Evolutionary conservation across 2,113 vertebrate species (phyloP).

Genomic region (Toxostoma redivivum): DNA sequence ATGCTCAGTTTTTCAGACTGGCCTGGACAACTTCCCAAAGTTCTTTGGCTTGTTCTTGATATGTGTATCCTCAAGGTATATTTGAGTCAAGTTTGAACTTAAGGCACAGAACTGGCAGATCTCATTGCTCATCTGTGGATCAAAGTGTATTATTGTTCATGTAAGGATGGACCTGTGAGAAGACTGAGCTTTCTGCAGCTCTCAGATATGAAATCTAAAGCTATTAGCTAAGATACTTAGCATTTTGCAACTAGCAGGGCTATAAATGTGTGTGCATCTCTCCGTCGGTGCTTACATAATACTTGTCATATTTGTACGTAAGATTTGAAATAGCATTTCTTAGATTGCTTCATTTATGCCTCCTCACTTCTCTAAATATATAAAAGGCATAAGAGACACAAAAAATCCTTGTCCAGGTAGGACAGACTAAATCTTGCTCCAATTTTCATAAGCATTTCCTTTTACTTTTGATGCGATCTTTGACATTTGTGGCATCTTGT

Average conservation of each 20-base stretch:
- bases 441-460: background rate
- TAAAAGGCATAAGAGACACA: background rate
- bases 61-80: background rate
- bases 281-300: rapidly evolving
- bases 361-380: background rate
- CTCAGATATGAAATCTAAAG: background rate
- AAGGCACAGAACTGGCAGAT: background rate
- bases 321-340: background rate
- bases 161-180: background rate
- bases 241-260: background rate
- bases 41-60: background rate
- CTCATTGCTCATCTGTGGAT: background rate
- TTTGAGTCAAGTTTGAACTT: background rate
- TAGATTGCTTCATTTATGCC: background rate
- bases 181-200: background rate
- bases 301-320: rapidly evolving
- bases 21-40: background rate
- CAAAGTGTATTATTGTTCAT: background rate
- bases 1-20: background rate
- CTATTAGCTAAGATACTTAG: background rate
- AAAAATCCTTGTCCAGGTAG: background rate
- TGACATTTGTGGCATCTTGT: background rate
- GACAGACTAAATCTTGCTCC: background rate
- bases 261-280: background rate
- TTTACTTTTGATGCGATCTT: background rate